Conservation (phyloP, 1,140 invertebrate species). For the Drosophila asahinai region DNA sequence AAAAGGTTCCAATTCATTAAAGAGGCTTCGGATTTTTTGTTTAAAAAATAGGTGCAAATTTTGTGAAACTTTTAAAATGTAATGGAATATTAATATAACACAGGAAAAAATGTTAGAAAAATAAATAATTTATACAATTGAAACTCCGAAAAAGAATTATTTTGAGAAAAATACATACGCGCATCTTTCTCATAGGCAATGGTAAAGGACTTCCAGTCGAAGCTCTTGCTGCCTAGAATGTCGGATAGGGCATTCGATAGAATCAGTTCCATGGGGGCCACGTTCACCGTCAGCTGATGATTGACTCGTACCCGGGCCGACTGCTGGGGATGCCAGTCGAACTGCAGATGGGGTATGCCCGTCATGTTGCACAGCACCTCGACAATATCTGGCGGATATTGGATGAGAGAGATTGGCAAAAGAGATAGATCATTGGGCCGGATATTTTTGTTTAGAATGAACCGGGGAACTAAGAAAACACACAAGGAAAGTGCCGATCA, state of each 20-base stretch:
- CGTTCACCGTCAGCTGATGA: constrained; percentile 87
- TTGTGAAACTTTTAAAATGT: not conserved
- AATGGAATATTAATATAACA: not conserved
- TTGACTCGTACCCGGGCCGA: constrained; percentile 82
- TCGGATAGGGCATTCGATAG: constrained; percentile 90
- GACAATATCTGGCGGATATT: constrained; percentile 84
- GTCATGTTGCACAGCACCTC: constrained; percentile 90
- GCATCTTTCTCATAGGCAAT: constrained; percentile 93
- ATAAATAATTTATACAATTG: not conserved
- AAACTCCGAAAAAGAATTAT: not conserved
- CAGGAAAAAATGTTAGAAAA: too few relatives aligned
- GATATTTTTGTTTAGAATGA: constrained; percentile 75
- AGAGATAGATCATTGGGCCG: not conserved
- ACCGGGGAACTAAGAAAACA: constrained; percentile 58
- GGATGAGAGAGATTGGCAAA: not conserved
- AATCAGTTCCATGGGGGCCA: constrained; percentile 90
- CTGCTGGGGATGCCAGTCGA: constrained; percentile 88
- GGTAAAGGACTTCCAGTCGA: constrained; percentile 92
- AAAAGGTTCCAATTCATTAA: not conserved
- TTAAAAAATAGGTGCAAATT: too few relatives aligned
- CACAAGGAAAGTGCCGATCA: constrained; percentile 66
- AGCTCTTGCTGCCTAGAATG: constrained; percentile 88
- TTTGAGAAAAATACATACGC: constrained; percentile 79
- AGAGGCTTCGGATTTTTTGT: not conserved
- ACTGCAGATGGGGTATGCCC: constrained; percentile 89